These are phyloP conservation scores for Nephrotoma flavescens DNA, from an alignment of 2,888 invertebrate species.

Conservation along the genomic window DNA sequence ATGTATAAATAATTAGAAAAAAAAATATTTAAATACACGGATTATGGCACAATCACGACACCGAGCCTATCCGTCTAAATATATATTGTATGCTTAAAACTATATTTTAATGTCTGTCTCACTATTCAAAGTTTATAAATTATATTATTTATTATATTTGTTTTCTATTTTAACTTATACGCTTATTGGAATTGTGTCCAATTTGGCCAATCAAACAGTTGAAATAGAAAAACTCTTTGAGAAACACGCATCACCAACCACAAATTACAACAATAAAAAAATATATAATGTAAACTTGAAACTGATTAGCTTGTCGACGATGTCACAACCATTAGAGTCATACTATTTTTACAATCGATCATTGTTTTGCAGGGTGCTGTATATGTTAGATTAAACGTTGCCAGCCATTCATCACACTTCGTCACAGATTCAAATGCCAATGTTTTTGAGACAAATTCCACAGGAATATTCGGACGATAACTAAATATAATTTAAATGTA, in stretches of 20 bases:
- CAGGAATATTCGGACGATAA: slow-evolving; percentile 83
- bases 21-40: background rate
- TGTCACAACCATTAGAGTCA: slow-evolving; percentile 6
- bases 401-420: slow-evolving; percentile 79
- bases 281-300: background rate
- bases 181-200: background rate
- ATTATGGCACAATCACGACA: background rate
- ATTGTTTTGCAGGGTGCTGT: slow-evolving; percentile 51
- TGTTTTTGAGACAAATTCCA: slow-evolving; percentile 73
- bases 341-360: slow-evolving; percentile 75
- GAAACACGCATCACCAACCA: background rate
- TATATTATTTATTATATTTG: background rate
- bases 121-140: background rate
- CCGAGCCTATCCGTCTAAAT: background rate
- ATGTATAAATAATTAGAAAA: background rate
- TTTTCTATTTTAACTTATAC: background rate
- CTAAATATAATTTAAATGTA: slow-evolving; percentile 40
- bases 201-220: background rate
- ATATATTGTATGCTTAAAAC: background rate
- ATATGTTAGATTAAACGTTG: slow-evolving; percentile 62
- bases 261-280: background rate
- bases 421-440: slow-evolving; percentile 74
- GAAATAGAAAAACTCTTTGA: background rate
- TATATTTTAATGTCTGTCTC: background rate
- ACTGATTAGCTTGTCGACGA: background rate